Base-by-base conservation (phyloP, 1,140 invertebrate genomes). In the Zaprionus camerounensis region DNA sequence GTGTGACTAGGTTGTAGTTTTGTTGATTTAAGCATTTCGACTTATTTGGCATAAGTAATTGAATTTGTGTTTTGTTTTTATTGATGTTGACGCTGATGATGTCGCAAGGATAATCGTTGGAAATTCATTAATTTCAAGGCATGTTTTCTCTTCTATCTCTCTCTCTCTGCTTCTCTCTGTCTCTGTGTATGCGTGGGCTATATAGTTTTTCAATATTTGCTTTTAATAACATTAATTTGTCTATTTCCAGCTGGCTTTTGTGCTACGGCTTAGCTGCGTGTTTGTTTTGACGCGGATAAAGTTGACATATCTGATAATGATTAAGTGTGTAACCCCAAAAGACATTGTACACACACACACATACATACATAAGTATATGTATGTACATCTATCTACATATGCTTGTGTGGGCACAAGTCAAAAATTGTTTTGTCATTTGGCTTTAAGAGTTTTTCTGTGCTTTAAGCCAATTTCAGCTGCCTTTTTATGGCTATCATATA, bases 41-140 rank as follows among this genome's bases (percentile, higher is more conserved):
- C 85, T 91, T 90, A 91, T 90, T 90, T 90, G 85, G 85, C 73
- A 91, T 90, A 90, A 90, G 81, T 90, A 90, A 90, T 90, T 90
- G 85, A 90, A 91, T 80, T 84, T 84, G 64, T 85, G 76, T 79
- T 90, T 90, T 81, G 81, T 80, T 88, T 66, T 79, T 79, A 80
- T 76, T 85, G 75, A 75, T 82, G 73, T 75, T 80, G 82, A 71
- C 62, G 78, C 72, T 76, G 79, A 79, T 81, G 84, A 84, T 69
- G 79, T 82, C 73, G 58, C 69, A 87, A 91, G 85, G 86, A 90
- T 90, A 90, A 90, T 90, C 86, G 69, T 61, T 68, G 62, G 56
- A 76, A 82, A 67, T 90, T 91, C 73, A 90, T 90, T 90, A 90
- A 90, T 91, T 75, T 91, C 73, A 68, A 59, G 63, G 53, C 71